Base-by-base conservation (phyloP, 1,140 invertebrate species). In the Tetragnatha versicolor region DNA sequence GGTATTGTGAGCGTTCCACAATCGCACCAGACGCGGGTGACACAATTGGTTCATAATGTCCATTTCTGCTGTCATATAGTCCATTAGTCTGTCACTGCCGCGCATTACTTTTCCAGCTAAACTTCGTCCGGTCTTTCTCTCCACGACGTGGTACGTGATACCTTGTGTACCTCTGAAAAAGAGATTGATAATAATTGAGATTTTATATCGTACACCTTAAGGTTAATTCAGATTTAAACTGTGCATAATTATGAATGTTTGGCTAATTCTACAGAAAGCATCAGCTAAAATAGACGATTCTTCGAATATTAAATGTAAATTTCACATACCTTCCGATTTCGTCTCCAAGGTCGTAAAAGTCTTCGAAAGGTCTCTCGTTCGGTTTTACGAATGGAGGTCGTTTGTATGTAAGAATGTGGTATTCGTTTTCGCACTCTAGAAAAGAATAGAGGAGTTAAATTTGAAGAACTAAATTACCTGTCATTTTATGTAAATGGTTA, bases 21-120 rank as follows among this genome's bases (percentile, higher is more conserved):
- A 87, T 9, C 92, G 89, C 66, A 96, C 89, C 0, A 98, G 86
- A 82, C 95, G 91, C 25, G 91, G 90, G 84, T 95, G 92, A 53
- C 82, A 82, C 35, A 98, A 86, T 79, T 90, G 86, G 83, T 95
- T 94, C 90, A 97, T 93, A 76, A 94, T 92, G 58, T 97, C 94
- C 81, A 96, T 87, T 85, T 98, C 96, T 83, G 94, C 93, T 82
- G 91, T 89, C 93, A 98, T 97, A 84, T 93, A 94, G 25, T 92
- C 90, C 73, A 91, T 91, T 60, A 94, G 87, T 3, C 92, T 90
- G 12, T 85, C 84, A 2, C 91, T 91, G 66, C 91, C 89, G 0
- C 94, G 94, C 93, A 98, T 97, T 14, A 94, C 90, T 86, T 98
- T 98, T 0, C 93, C 94, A 0, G 95, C 96, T 85, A 92, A 97